Conservation (phyloP, 2,113 vertebrate genomes). For the Vombatus ursinus region DNA sequence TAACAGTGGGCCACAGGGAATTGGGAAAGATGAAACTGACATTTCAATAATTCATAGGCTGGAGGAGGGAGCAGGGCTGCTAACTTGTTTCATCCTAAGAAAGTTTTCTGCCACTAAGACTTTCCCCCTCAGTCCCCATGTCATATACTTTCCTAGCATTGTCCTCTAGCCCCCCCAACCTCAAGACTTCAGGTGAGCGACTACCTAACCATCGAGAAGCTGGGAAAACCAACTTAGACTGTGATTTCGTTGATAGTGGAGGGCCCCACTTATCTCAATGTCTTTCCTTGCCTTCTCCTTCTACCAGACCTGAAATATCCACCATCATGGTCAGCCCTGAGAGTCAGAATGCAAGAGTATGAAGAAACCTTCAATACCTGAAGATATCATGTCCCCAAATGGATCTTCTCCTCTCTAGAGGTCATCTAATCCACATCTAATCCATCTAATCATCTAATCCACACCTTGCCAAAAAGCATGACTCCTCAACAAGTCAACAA, state of each 20-base stretch:
- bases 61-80: background rate
- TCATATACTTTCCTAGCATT: background rate
- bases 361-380: background rate
- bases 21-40: background rate
- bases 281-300: background rate
- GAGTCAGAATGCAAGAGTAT: background rate
- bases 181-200: background rate
- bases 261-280: background rate
- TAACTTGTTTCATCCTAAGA: background rate
- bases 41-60: background rate
- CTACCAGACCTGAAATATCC: background rate
- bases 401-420: background rate
- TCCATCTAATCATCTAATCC: no score
- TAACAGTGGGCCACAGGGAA: background rate
- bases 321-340: background rate
- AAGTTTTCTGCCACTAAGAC: background rate
- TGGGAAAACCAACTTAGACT: background rate
- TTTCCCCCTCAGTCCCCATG: background rate
- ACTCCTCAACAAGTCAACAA: background rate
- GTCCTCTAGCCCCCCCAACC: background rate
- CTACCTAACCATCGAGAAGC: background rate
- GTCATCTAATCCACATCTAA: background rate
- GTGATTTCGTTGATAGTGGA: background rate
- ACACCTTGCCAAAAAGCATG: background rate
- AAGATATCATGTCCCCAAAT: background rate